Base-by-base conservation (phyloP, 2,113 vertebrate species). In the Toxostoma redivivum region DNA sequence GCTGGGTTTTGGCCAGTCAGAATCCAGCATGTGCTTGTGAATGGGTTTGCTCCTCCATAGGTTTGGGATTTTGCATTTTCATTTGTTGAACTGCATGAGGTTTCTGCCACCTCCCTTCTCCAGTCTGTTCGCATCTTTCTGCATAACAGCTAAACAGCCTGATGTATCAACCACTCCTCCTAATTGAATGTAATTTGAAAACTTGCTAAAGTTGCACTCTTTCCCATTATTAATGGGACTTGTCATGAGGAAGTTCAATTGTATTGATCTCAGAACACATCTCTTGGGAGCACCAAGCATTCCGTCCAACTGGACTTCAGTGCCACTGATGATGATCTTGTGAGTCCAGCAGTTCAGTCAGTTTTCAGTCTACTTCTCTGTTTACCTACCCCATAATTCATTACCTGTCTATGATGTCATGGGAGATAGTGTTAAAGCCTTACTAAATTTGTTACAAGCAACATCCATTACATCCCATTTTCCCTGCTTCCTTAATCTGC, bases 1-100 rank as follows among this genome's bases (percentile, higher is more conserved):
- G 12, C 33, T 79, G 22, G 0, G 14, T 45, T 79, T 60, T 58
- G 10, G 7, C 19, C 1, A 0, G 10, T 33, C n/a, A 53, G 16
- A 48, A 8, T 14, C 33, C 45, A 66, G 31, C 13, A 23, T 14
- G 7, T 58, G 23, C 11, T 71, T 1, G 0, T 80, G 11, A 23
- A 33, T 38, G 51, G 14, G 5, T 8, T 54, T 81, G 11, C 6
- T 90, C 17, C 8, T 44, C 15, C 2, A 2, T 14, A n/a, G 22
- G 5, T 62, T n/a, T 28, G 53, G 10, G 31, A 33, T 30, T 61
- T 71, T 45, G 4, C 8, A 19, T n/a, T 70, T 86, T 71, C 16
- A 9, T 31, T 66, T 79, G 19, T 22, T 66, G 27, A 76, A 61
- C 27, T 47, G 6, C 42, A 11, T 57, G n/a, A 76, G 13, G 8